Evolutionary conservation across 2,113 vertebrate species (phyloP), one percentile per base, ranked within the genome.

Genomic region (Seriola dumerili): DNA sequence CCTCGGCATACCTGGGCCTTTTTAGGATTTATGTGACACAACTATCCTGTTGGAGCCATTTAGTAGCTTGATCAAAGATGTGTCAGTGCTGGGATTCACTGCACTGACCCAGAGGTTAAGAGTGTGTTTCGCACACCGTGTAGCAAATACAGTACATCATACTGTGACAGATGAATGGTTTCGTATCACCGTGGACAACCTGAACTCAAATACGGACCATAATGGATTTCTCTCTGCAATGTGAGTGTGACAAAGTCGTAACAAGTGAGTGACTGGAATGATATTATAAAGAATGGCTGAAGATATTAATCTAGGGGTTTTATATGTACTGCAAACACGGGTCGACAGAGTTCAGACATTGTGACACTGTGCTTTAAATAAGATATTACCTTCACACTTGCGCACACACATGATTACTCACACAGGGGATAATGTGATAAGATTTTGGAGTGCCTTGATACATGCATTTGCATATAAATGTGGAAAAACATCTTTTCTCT

Each of bases 61-160:
- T 83, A 74, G 87, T 63, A 83, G 69, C 52, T 82, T 90, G 88
- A 92, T 92, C 88, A 92, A 88, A 92, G 84, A 89, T 85, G 88
- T 91, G 89, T 84, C 89, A 87, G 80, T 6, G 68, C 48, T 12
- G 59, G 67, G 78, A 90, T 90, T 76, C 90, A 82, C 83, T 75
- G 74, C 86, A 12, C 65, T 85, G 85, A 91, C 85, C 89, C 78
- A 79, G 61, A 42, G 89, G 86, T 92, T 92, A 87, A 87, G 75
- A 86, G 78, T 81, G 72, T 78, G 67, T 87, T 72, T 84, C 29
- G 4, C 71, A 58, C 77, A 46, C 66, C 32, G 48, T 79, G 85
- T 83, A 84, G 78, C 57, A 19, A 68, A 88, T 88, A 69, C 44
- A 34, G 65, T 68, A 85, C 19, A 89, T 93, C 90, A 90, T 61